Percentiles rank a stretch among this genome's conserved stretches.
These are phyloP conservation scores for Timema cristinae DNA, from an alignment of 2,888 invertebrate genomes.

Conservation along the genomic window DNA sequence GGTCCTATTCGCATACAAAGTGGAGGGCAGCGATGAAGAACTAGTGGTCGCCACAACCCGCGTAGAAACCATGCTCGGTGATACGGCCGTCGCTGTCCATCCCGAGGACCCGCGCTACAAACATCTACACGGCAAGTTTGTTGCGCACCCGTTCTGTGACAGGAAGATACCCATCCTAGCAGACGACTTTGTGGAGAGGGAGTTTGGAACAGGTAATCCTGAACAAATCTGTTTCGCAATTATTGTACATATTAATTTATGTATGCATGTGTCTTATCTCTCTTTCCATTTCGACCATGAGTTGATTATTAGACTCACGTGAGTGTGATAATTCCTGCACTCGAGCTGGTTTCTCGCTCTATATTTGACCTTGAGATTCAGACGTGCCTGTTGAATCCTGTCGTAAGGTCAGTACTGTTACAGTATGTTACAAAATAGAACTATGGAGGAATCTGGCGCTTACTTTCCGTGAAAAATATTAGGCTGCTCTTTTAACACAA, in stretches of 20 bases:
- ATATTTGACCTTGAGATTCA: too few species aligned
- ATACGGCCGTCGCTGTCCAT: constrained; percentile 97
- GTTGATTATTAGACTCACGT: too few species aligned
- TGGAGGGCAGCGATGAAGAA: constrained; percentile 61
- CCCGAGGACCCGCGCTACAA: constrained; percentile 84
- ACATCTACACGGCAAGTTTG: constrained; percentile 73
- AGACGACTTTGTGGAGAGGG: constrained; percentile 91
- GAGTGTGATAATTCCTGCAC: too few species aligned
- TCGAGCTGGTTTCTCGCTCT: too few species aligned
- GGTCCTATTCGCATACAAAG: constrained; percentile 85
- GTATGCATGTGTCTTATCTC: background rate
- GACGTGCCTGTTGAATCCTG: too few species aligned
- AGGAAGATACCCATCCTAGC: constrained; percentile 81
- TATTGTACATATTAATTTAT: background rate
- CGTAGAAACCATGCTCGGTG: constrained; percentile 97
- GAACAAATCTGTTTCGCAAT: too few species aligned
- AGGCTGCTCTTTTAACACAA: too few species aligned
- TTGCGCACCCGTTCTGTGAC: constrained; percentile 83
- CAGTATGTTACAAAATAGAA: too few species aligned
- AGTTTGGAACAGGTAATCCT: constrained; percentile 83
- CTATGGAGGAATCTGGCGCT: too few species aligned
- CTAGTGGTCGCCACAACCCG: constrained; percentile 95
- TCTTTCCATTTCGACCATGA: too few species aligned
- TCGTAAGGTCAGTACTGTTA: too few species aligned
- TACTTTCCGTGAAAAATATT: too few species aligned